A percentile compares a stretch with the other conserved stretches of the same genome.
Conservation (phyloP, 2,113 vertebrate genomes). For the Peromyscus californicus region DNA sequence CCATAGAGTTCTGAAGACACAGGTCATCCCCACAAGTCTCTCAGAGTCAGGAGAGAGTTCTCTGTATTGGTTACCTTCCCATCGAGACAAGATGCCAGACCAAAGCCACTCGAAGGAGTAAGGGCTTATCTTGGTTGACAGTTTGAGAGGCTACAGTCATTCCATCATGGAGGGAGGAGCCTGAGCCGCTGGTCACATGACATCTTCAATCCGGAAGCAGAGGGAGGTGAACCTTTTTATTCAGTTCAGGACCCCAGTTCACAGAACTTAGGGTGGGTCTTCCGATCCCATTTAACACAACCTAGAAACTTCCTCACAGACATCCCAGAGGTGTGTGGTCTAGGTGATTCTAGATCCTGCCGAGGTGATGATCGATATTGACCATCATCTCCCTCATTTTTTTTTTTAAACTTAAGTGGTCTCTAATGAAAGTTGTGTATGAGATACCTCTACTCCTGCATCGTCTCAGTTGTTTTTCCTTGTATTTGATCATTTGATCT, state of each 20-base stretch:
- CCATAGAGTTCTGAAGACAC: neutral
- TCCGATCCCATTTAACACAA: neutral
- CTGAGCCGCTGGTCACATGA: neutral
- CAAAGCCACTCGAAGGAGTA: no score
- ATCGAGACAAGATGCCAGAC: neutral
- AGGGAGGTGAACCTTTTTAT: no score
- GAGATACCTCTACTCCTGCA: neutral
- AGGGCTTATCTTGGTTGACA: neutral
- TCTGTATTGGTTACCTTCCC: neutral
- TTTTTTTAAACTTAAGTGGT: neutral
- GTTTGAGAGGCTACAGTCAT: neutral
- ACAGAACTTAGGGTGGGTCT: neutral
- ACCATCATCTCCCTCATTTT: neutral
- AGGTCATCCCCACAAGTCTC: neutral
- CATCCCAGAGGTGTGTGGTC: neutral
- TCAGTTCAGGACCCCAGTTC: no score
- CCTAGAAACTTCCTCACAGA: neutral
- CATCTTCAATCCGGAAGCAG: neutral
- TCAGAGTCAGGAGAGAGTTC: neutral
- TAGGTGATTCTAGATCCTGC: neutral
- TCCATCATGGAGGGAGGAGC: neutral
- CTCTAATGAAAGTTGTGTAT: neutral
- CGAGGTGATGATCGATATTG: neutral
- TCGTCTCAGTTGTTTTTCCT: neutral
- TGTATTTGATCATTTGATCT: neutral